phyloP scores from a whole-genome alignment of 1,140 invertebrate genomes.

The Hycleus cichorii region DNA sequence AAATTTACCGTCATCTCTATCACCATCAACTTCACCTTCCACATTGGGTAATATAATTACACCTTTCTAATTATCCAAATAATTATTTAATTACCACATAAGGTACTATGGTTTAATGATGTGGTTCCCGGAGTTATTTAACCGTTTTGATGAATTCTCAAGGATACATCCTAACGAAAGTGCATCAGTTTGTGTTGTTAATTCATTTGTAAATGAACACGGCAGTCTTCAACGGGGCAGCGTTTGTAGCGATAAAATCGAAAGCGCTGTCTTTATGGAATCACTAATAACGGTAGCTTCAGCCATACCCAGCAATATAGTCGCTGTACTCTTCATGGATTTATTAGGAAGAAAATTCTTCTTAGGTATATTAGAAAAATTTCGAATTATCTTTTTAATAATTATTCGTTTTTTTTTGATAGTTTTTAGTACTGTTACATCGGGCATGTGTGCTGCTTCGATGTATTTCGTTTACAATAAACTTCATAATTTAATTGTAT shows the following conservation, averaged over 20 bases:
- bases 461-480: conserved; percentile 80
- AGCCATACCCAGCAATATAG: conserved; percentile 74
- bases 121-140: conserved; percentile 87
- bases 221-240: conserved; percentile 51
- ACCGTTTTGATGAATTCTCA: conserved; percentile 69
- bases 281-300: conserved; percentile 78
- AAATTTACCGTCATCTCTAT: conserved; percentile 77
- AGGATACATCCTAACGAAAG: conserved; percentile 46
- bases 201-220: conserved; percentile 60
- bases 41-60: conserved; percentile 59
- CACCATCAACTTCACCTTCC: conserved; percentile 80
- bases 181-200: conserved; percentile 70
- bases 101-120: conserved; percentile 85
- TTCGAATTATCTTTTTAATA: background rate
- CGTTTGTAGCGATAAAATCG: conserved; percentile 63
- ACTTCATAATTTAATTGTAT: conserved; percentile 72
- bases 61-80: conserved; percentile 1
- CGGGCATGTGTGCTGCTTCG: conserved; percentile 72
- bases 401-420: conserved; percentile 33
- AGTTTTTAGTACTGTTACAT: conserved; percentile 83
- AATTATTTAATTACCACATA: conserved; percentile 4
- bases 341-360: conserved; percentile 82
- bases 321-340: conserved; percentile 68
- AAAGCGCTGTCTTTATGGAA: conserved; percentile 71
- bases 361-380: conserved; percentile 49